These are phyloP conservation scores for Neotoma lepida DNA, from an alignment of 2,113 vertebrate species.

Conservation along the genomic window DNA sequence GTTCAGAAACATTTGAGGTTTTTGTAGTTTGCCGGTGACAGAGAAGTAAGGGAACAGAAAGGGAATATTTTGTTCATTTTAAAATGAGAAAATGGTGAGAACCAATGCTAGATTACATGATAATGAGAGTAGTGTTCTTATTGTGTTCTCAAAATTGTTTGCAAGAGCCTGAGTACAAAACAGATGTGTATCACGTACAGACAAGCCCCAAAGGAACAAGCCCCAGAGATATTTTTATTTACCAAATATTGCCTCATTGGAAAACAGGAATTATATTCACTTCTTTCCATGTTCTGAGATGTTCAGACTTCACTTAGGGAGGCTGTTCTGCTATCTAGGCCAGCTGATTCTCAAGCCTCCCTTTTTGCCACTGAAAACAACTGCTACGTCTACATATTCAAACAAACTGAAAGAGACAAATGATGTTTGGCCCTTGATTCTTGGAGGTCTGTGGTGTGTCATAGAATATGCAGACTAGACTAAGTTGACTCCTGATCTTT, in stretches of 20 bases:
- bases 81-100: slow-evolving; percentile 33
- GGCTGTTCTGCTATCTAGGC: background rate
- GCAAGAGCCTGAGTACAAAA: background rate
- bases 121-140: background rate
- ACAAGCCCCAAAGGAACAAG: background rate
- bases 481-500: background rate
- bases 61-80: background rate
- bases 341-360: background rate
- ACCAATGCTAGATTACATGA: background rate
- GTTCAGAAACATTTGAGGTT: background rate
- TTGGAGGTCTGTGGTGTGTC: background rate
- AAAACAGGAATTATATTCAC: background rate
- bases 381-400: background rate
- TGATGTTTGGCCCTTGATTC: background rate
- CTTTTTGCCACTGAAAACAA: background rate
- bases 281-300: background rate
- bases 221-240: background rate
- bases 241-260: background rate
- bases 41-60: background rate
- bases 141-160: background rate
- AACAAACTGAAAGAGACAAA: background rate
- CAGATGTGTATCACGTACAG: background rate
- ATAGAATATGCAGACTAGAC: background rate
- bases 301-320: background rate
- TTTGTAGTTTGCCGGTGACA: background rate